Evolutionary conservation across 2,888 invertebrate species (phyloP).

Genomic region (Cephus runcator): DNA sequence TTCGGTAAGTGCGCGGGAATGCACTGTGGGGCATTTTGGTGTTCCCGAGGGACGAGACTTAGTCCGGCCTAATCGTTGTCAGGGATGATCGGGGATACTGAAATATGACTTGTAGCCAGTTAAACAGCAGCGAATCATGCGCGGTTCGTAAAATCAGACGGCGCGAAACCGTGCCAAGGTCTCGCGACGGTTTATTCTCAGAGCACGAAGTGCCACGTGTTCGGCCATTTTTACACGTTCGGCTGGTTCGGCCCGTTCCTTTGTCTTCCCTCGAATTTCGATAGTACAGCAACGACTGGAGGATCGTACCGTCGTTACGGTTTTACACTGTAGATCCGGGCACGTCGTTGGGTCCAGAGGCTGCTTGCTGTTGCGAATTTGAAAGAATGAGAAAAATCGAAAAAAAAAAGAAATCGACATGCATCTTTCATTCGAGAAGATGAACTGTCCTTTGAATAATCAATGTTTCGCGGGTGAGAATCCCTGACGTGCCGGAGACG

Average conservation of each 20-base stretch:
- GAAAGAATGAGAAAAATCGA: neutral
- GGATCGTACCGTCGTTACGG: neutral
- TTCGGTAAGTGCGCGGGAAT: neutral
- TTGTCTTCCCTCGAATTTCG: neutral
- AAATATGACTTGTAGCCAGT: neutral
- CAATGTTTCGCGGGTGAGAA: neutral
- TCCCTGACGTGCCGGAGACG: neutral
- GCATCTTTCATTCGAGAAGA: neutral
- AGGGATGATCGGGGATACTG: neutral
- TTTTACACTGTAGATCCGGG: neutral
- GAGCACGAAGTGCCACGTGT: slow-evolving; percentile 24
- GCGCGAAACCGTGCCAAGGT: slow-evolving; percentile 44
- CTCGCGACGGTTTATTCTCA: slow-evolving; percentile 37
- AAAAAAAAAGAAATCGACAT: neutral
- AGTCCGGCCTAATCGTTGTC: neutral
- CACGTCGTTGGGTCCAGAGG: neutral
- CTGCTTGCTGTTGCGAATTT: neutral
- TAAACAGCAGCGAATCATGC: neutral
- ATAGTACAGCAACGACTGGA: neutral
- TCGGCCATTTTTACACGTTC: slow-evolving; percentile 1
- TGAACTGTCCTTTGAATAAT: neutral
- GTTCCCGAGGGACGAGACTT: neutral
- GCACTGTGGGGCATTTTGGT: neutral
- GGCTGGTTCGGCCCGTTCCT: neutral
- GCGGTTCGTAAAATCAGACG: slow-evolving; percentile 30